These are phyloP conservation scores for Astropecten irregularis DNA, from an alignment of 53 echinoderm and acorn worm genomes.

Conservation along the genomic window DNA sequence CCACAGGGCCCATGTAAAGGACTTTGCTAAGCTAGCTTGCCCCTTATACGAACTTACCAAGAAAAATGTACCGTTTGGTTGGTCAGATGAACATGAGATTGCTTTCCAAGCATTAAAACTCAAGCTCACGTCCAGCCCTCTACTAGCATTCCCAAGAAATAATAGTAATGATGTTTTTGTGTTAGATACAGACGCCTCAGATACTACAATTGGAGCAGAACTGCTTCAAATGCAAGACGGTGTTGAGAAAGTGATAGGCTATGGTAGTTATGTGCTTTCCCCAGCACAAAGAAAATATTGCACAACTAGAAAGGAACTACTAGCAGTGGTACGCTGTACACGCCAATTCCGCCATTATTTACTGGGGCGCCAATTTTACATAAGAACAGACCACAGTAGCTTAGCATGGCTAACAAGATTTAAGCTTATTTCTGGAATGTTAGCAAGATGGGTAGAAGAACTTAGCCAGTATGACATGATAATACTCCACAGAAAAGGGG, in stretches of 20 bases:
- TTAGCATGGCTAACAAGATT: constrained; percentile 48
- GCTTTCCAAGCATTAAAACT: no score
- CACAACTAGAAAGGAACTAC: constrained; percentile 47
- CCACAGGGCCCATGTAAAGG: neutral
- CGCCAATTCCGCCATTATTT: constrained; percentile 62
- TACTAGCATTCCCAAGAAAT: no score
- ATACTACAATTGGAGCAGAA: neutral
- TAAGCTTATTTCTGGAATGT: constrained; percentile 43
- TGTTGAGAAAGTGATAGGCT: neutral
- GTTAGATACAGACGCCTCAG: neutral
- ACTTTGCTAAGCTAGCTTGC: neutral
- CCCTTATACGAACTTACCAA: neutral
- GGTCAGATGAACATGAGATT: neutral
- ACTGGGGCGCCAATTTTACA: constrained; percentile 22
- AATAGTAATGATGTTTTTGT: neutral
- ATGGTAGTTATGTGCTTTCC: neutral
- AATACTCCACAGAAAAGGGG: constrained; percentile 36
- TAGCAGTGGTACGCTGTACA: constrained; percentile 42
- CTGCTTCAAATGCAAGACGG: neutral
- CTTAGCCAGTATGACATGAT: constrained; percentile 58
- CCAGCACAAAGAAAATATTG: constrained; percentile 40
- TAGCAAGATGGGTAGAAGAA: constrained; percentile 58
- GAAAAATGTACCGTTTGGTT: neutral
- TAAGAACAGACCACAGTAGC: constrained; percentile 60
- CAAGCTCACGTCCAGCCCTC: no score